Evolutionary conservation across 2,888 invertebrate species (phyloP).

Genomic region (Eulithis testata): DNA sequence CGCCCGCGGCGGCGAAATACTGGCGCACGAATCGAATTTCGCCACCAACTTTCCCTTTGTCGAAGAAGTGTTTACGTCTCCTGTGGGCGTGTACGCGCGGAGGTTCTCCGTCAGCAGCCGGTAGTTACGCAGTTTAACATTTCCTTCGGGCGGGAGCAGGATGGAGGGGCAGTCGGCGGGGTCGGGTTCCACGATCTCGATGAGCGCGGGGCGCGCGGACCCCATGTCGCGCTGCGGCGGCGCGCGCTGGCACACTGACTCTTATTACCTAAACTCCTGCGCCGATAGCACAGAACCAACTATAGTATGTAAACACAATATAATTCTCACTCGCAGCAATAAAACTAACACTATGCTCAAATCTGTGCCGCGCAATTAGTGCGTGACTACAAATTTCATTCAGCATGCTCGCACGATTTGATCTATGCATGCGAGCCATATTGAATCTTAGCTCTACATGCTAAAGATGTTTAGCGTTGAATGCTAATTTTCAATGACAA

Average conservation of each 20-base stretch:
- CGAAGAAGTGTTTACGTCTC: conserved; percentile 69
- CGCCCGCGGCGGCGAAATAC: conserved; percentile 68
- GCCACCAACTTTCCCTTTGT: conserved; percentile 69
- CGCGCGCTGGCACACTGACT: conserved; percentile 52
- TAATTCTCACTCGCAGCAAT: neutral
- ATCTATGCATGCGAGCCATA: neutral
- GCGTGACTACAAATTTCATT: conserved; percentile 4
- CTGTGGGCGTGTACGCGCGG: conserved; percentile 70
- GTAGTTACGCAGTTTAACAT: conserved; percentile 71
- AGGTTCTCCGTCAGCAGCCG: conserved; percentile 67
- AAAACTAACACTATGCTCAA: neutral
- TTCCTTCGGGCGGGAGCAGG: conserved; percentile 66
- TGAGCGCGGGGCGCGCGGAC: conserved; percentile 51
- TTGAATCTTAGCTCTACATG: neutral
- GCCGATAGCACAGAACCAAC: conserved; percentile 25
- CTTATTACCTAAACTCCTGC: conserved; percentile 14
- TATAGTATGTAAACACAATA: neutral
- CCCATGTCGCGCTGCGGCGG: conserved; percentile 63
- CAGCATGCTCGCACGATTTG: neutral
- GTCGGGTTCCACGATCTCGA: conserved; percentile 67
- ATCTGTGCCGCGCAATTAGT: conserved; percentile 14
- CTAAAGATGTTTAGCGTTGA: conserved; percentile 1
- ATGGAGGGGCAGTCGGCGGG: conserved; percentile 59
- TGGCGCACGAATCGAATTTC: conserved; percentile 66
- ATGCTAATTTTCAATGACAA: neutral